phyloP scores from a whole-genome alignment of 2,113 vertebrate species.

The Corythaeola cristata region DNA sequence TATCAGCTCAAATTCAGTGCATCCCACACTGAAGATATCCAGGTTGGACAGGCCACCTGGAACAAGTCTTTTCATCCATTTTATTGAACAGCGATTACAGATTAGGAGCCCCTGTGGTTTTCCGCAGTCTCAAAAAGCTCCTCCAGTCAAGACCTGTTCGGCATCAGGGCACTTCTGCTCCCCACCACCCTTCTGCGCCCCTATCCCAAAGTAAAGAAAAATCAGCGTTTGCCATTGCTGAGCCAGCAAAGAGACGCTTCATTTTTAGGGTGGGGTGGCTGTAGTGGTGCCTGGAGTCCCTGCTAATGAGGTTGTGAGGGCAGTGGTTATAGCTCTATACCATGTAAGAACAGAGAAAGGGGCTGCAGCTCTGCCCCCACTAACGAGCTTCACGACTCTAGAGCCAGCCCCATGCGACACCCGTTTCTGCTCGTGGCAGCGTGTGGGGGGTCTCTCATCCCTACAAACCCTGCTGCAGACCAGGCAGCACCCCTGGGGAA shows the following conservation, averaged over 20 bases:
- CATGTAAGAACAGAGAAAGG: not conserved
- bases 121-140: not conserved
- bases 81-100: not conserved
- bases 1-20: not conserved
- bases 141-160: not conserved
- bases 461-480: not conserved
- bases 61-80: not conserved
- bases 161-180: not conserved
- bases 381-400: fast-evolving
- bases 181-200: not conserved
- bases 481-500: not conserved
- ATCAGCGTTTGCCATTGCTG: not conserved
- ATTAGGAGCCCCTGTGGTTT: not conserved
- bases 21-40: not conserved
- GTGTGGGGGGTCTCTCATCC: not conserved
- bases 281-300: not conserved
- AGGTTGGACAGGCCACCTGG: not conserved
- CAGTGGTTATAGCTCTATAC: not conserved
- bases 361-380: not conserved
- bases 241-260: not conserved
- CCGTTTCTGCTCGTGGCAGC: fast-evolving
- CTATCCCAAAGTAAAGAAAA: not conserved
- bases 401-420: not conserved
- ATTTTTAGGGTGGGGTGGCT: not conserved
- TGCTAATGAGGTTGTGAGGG: not conserved